Base-by-base conservation (phyloP, 2,113 vertebrate genomes). In the Turnix velox region DNA sequence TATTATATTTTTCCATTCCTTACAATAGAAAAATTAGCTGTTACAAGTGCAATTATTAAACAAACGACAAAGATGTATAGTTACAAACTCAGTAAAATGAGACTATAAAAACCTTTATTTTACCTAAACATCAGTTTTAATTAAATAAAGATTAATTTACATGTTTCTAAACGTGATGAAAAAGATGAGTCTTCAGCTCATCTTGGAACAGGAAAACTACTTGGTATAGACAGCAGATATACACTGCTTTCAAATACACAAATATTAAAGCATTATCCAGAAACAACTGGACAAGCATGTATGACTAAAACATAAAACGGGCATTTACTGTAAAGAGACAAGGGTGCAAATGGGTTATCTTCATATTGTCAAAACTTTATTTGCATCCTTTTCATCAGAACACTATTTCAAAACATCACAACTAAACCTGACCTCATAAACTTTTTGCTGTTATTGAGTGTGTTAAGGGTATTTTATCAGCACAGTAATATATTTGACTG, bases 381-480 rank as follows among this genome's bases (percentile, higher is more conserved):
- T 7, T 14, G 48, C 30, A 18, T 13, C 30, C 10, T 19, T 35
- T 20, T 52, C 16, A 33, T 39, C 31, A 30, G 52, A 22, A 9
- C 18, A 12, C 48, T 9, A 33, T 31, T 49, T 49, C 40, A 22
- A 30, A 68, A 49, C 35, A 15, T 12, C 35, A 28, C n/a, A n/a
- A 7, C 49, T 15, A 30, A 58, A 28, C 23, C 7, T 49, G 14
- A 17, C 27, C 35, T 39, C 3, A 0, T 1, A 7, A 16, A 25
- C 30, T 28, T 22, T 42, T 6, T 31, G 22, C 22, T 15, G n/a
- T 10, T 25, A 6, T 65, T 2, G 22, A 45, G 43, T 2, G 43
- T 2, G 0, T 9, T 1, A 1, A 48, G 42, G 49, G 22, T 23
- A 11, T 9, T 18, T 6, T n/a, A 12, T 31, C 63, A 46, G 63